Evolutionary conservation across 2,888 invertebrate genomes (phyloP).

Genomic region (Scelioninae gen. 1): DNA sequence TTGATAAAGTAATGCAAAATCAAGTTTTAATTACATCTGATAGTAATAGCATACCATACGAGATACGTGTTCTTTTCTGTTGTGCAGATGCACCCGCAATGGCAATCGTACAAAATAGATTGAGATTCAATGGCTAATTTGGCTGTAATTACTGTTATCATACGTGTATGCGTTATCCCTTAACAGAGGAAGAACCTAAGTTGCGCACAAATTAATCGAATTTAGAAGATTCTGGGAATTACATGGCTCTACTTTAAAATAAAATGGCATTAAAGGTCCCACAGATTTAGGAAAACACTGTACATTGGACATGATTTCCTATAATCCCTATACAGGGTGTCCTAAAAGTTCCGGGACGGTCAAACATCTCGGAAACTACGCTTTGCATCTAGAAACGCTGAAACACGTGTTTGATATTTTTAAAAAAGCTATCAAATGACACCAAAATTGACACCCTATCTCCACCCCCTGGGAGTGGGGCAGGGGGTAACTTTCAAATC

Average conservation of each 20-base stretch:
- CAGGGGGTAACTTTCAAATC: too few species aligned
- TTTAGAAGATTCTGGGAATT: conserved; percentile 15
- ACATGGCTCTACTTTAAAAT: conserved; percentile 4
- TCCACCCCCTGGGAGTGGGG: too few species aligned
- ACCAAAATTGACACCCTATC: too few species aligned
- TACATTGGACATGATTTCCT: conserved; percentile 48
- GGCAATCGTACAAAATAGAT: conserved; percentile 35
- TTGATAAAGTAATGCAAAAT: conserved; percentile 20
- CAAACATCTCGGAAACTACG: too few species aligned
- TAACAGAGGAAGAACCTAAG: background rate
- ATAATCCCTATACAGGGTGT: too few species aligned
- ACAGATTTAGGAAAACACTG: conserved; percentile 26
- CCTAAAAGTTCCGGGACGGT: too few species aligned
- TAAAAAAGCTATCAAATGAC: too few species aligned
- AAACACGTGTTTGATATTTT: too few species aligned
- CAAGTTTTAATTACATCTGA: conserved; percentile 11
- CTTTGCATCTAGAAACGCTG: too few species aligned
- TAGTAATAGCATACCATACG: conserved; percentile 1
- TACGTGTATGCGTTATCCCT: conserved; percentile 34
- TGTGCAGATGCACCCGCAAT: conserved; percentile 38
- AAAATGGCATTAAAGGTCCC: conserved; percentile 47
- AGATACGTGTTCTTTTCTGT: conserved; percentile 23
- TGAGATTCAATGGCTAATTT: conserved; percentile 28
- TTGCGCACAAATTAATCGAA: conserved; percentile 45
- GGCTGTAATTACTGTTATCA: conserved; percentile 40